Conservation (phyloP, 64 coral and sea anemone genomes). For the Pocillopora verrucosa region DNA sequence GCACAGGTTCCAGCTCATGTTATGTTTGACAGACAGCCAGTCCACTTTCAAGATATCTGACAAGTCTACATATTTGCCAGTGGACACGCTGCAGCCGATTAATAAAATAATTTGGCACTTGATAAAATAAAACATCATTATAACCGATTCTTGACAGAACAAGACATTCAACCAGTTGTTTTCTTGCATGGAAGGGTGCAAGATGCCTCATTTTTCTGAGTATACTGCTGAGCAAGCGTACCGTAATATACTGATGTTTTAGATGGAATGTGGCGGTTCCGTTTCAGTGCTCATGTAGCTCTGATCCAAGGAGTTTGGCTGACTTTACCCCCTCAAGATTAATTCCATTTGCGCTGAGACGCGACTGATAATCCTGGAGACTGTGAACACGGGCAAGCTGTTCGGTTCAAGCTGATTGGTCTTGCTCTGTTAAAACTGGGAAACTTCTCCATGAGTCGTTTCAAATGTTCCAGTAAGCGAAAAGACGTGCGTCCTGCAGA, state of each 20-base stretch:
- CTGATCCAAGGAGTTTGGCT: not conserved
- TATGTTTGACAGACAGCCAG: not conserved
- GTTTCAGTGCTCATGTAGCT: not conserved
- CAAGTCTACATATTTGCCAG: not conserved
- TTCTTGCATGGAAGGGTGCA: constrained; percentile 38
- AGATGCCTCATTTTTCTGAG: constrained; percentile 40
- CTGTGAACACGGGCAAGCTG: not conserved
- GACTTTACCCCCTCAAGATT: too few relatives aligned
- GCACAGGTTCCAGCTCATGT: too few relatives aligned
- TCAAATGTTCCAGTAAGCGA: too few relatives aligned
- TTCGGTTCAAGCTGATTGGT: not conserved
- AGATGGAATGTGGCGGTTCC: too few relatives aligned
- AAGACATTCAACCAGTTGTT: constrained; percentile 36
- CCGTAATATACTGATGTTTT: not conserved
- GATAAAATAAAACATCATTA: constrained; percentile 25
- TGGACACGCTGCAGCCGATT: constrained; percentile 10
- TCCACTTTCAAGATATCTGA: constrained; percentile 29
- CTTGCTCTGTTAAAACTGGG: too few relatives aligned
- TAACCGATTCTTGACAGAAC: constrained; percentile 31
- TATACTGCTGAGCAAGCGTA: not conserved
- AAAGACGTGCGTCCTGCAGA: too few relatives aligned
- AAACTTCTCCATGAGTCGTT: too few relatives aligned
- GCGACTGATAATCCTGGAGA: not conserved
- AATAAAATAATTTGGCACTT: not conserved
- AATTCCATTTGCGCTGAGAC: not conserved